A percentile compares a stretch with the other conserved stretches of the same genome.
Conservation (phyloP, 2,797 vertebrate genomes). For the Thunnus albacares region DNA sequence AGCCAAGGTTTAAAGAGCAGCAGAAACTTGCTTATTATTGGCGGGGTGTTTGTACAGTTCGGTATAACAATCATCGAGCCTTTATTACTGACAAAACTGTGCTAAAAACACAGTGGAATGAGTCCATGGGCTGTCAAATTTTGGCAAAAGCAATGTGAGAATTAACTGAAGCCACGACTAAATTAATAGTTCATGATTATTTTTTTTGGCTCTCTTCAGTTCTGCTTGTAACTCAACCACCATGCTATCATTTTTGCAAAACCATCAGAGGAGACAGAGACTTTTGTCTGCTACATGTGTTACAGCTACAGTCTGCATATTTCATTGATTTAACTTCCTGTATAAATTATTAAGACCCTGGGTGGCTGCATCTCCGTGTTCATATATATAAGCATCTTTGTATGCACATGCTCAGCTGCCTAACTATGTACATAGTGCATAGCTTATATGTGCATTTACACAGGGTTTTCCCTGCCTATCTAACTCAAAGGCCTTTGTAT, state of each 20-base stretch:
- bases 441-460: constrained; percentile 30
- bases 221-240: constrained; percentile 32
- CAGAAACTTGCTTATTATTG: background rate
- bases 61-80: constrained; percentile 21
- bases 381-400: constrained; percentile 56
- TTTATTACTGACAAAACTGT: constrained; percentile 33
- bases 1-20: constrained; percentile 28
- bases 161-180: constrained; percentile 30
- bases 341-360: constrained; percentile 81
- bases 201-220: constrained; percentile 10
- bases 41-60: constrained; percentile 28
- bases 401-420: constrained; percentile 31
- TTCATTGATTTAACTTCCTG: constrained; percentile 79
- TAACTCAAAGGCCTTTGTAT: too few relatives aligned
- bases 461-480: too few relatives aligned
- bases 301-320: constrained; percentile 76
- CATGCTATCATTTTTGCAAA: constrained; percentile 50
- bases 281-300: constrained; percentile 65
- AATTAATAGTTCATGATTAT: constrained; percentile 46
- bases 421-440: constrained; percentile 5
- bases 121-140: constrained; percentile 38
- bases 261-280: constrained; percentile 60
- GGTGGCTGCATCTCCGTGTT: constrained; percentile 35
- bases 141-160: constrained; percentile 31
- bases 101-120: constrained; percentile 31